These are phyloP conservation scores for Morone chrysops DNA, from an alignment of 2,113 vertebrate genomes.

Conservation along the genomic window DNA sequence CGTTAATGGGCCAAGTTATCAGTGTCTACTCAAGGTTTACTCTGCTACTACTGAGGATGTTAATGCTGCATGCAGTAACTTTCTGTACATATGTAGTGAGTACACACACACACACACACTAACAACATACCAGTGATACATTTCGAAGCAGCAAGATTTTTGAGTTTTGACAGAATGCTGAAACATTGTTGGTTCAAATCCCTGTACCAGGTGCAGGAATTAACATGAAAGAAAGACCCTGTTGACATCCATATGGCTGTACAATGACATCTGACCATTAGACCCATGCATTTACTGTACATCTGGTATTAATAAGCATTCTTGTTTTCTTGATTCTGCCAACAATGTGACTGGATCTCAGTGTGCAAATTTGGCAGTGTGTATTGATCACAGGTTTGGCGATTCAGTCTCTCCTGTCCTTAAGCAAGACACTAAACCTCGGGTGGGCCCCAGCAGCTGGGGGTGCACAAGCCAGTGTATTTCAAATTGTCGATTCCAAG, in stretches of 20 bases:
- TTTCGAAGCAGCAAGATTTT: background rate
- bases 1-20: constrained; percentile 71
- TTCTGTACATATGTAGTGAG: background rate
- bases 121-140: background rate
- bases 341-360: background rate
- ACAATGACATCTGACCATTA: background rate
- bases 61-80: constrained; percentile 1
- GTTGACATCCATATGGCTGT: background rate
- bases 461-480: too few species aligned
- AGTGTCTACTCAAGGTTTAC: constrained; percentile 61
- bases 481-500: too few species aligned
- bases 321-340: background rate
- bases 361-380: background rate
- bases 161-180: background rate
- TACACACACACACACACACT: background rate
- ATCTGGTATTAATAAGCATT: background rate
- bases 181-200: background rate
- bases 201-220: constrained; percentile 16
- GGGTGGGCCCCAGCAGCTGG: too few species aligned
- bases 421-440: too few species aligned
- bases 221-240: background rate
- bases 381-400: too few species aligned
- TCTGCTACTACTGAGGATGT: constrained; percentile 3
- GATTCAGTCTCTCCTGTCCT: too few species aligned
- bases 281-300: background rate